A percentile compares a stretch with the other conserved stretches of the same genome.
phyloP scores from a whole-genome alignment of 2,888 invertebrate species.

The Oligia latruncula region DNA sequence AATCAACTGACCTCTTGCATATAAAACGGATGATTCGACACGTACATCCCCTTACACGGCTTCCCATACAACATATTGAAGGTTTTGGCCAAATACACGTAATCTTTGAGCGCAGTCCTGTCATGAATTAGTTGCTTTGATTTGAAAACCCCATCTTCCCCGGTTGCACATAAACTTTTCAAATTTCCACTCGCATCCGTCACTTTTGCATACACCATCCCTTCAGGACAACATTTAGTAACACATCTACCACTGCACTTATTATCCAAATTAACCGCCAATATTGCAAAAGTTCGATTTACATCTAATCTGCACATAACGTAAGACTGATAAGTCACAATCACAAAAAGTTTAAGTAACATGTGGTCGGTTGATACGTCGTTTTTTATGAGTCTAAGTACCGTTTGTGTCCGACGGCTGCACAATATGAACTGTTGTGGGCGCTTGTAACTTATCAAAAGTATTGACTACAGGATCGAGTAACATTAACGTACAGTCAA shows the following conservation, averaged over 20 bases:
- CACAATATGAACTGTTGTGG: conserved; percentile 53
- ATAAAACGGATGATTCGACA: conserved; percentile 50
- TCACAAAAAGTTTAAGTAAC: conserved; percentile 45
- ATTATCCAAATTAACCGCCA: conserved; percentile 34
- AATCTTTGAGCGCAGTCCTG: conserved; percentile 23
- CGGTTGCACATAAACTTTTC: conserved; percentile 42
- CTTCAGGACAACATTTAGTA: conserved; percentile 76
- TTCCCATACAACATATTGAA: conserved; percentile 64
- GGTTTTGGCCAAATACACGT: conserved; percentile 53
- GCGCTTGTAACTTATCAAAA: conserved; percentile 60
- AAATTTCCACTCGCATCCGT: background rate
- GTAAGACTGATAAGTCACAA: conserved; percentile 44
- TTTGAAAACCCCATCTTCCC: conserved; percentile 41
- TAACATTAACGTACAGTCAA: conserved; percentile 18
- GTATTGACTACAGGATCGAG: conserved; percentile 50
- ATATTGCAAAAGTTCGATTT: conserved; percentile 37
- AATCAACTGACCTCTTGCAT: conserved; percentile 68
- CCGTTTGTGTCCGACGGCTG: conserved; percentile 49
- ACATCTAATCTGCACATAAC: conserved; percentile 35
- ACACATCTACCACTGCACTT: conserved; percentile 68
- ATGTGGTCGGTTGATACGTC: conserved; percentile 36
- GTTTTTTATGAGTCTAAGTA: conserved; percentile 27
- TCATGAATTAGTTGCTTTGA: conserved; percentile 59
- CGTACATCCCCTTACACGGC: conserved; percentile 61
- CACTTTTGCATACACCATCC: conserved; percentile 60